phyloP scores from a whole-genome alignment of 1,140 invertebrate species.

The Papilio machaon region DNA sequence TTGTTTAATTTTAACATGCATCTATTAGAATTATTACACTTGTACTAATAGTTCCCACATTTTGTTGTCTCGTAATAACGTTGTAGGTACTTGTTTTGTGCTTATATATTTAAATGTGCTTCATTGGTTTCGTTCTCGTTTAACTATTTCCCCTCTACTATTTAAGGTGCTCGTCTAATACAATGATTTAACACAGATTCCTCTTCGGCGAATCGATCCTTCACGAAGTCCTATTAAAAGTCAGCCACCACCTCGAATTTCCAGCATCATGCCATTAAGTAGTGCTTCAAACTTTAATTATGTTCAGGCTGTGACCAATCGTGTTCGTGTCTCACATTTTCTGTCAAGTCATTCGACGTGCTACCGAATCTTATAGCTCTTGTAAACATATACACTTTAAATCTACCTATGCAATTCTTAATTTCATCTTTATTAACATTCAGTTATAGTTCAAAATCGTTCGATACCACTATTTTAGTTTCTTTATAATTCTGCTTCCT shows the following conservation, averaged over 20 bases:
- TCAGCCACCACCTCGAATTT: conserved; percentile 79
- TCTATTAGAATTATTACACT: conserved; percentile 56
- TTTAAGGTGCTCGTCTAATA: conserved; percentile 50
- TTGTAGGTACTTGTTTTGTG: conserved; percentile 44
- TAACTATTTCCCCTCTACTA: conserved; percentile 4
- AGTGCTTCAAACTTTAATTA: conserved; percentile 82
- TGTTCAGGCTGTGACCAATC: conserved; percentile 80
- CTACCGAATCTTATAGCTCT: conserved; percentile 76
- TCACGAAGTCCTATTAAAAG: conserved; percentile 80
- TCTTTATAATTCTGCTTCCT: conserved; percentile 63
- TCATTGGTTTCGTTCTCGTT: conserved; percentile 39
- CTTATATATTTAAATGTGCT: conserved; percentile 41
- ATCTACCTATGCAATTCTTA: conserved; percentile 42
- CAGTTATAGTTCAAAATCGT: conserved; percentile 61
- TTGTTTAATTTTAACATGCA: conserved; percentile 53
- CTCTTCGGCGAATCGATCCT: conserved; percentile 71
- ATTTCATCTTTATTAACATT: conserved; percentile 57
- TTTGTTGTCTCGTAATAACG: conserved; percentile 45
- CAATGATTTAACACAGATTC: conserved; percentile 74
- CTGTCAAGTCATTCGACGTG: conserved; percentile 79
- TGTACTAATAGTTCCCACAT: conserved; percentile 54
- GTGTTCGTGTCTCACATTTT: conserved; percentile 78
- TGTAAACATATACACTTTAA: conserved; percentile 50
- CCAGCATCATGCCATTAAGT: conserved; percentile 79
- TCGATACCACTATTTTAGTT: conserved; percentile 44